A percentile compares a stretch with the other conserved stretches of the same genome.
Conservation (phyloP, 2,888 invertebrate species). For the Conops quadrifasciatus region DNA sequence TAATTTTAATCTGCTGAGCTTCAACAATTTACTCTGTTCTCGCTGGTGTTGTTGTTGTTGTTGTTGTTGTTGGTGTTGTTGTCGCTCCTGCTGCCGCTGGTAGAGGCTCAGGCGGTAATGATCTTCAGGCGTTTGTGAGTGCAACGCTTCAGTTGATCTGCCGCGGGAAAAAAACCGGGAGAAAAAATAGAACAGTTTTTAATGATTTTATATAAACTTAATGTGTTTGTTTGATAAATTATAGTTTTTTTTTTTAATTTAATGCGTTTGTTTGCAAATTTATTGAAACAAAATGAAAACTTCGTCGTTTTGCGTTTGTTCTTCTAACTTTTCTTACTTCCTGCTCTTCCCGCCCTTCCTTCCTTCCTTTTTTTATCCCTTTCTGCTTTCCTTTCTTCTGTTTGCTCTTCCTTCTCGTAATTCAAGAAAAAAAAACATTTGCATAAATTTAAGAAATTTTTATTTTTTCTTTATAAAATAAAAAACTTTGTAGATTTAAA, state of each 20-base stretch:
- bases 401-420: neutral
- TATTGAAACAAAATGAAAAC: too few relatives aligned
- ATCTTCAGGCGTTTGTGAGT: conserved; percentile 53
- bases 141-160: conserved; percentile 57
- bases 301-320: too few relatives aligned
- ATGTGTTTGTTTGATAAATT: neutral
- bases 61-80: conserved; percentile 41
- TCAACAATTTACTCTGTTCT: conserved; percentile 43
- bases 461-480: too few relatives aligned
- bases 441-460: neutral
- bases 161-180: conserved; percentile 39
- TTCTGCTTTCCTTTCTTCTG: neutral
- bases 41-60: conserved; percentile 43
- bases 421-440: neutral
- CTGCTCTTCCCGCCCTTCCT: too few relatives aligned
- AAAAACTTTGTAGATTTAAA: too few relatives aligned
- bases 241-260: neutral
- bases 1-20: conserved; percentile 52
- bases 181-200: neutral
- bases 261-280: too few relatives aligned
- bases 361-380: neutral
- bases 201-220: neutral
- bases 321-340: too few relatives aligned
- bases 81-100: conserved; percentile 38
- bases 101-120: conserved; percentile 44